phyloP scores from a whole-genome alignment of 2,888 invertebrate genomes.

The Amaurobius ferox region DNA sequence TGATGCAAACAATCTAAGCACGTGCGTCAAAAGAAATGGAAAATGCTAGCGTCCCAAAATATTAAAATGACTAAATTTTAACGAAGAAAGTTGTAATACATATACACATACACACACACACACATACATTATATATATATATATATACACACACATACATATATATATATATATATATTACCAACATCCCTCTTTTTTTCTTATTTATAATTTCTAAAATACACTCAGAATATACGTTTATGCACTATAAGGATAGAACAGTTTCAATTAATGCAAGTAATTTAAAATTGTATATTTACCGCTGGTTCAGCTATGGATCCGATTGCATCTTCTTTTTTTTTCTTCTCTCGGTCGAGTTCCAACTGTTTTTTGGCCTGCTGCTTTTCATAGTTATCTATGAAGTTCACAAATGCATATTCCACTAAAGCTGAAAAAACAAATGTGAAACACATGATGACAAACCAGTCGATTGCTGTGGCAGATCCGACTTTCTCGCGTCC shows the following conservation, averaged over 20 bases:
- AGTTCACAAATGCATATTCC: slow-evolving; percentile 97
- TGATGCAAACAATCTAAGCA: too few species aligned
- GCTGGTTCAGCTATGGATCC: slow-evolving; percentile 42
- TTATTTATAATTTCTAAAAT: background rate
- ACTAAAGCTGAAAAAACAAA: slow-evolving; percentile 94
- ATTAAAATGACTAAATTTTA: too few species aligned
- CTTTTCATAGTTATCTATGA: slow-evolving; percentile 72
- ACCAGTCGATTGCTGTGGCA: slow-evolving; percentile 96
- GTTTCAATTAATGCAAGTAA: too few species aligned
- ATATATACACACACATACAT: too few species aligned
- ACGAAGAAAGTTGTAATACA: too few species aligned
- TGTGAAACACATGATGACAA: slow-evolving; percentile 92
- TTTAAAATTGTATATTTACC: too few species aligned
- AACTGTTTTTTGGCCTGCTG: slow-evolving; percentile 59
- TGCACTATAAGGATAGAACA: background rate
- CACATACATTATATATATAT: too few species aligned
- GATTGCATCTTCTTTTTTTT: slow-evolving; percentile 55
- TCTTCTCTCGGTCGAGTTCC: slow-evolving; percentile 60
- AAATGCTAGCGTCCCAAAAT: too few species aligned
- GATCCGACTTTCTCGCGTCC: slow-evolving; percentile 94
- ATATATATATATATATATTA: too few species aligned
- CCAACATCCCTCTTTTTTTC: background rate
- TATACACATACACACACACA: too few species aligned
- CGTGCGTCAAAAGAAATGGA: too few species aligned
- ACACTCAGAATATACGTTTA: background rate